Evolutionary conservation across 2,797 vertebrate genomes (phyloP).

Genomic region (Cyprinodon diabolis): DNA sequence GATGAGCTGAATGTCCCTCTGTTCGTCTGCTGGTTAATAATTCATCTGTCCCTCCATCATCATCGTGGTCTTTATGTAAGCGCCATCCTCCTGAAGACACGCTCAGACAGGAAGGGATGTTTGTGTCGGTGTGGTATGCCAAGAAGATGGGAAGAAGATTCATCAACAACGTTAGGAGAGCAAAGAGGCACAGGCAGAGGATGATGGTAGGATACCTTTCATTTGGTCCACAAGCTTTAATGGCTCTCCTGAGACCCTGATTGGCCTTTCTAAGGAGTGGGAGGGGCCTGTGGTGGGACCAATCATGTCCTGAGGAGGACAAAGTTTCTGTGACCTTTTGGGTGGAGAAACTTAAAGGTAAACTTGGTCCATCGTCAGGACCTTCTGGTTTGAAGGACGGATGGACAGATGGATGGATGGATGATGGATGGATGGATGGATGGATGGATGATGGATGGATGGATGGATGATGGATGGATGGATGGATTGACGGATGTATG

Average conservation of each 20-base stretch:
- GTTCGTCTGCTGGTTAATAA: constrained; percentile 27
- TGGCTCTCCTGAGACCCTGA: constrained; percentile 3
- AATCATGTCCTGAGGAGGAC: background rate
- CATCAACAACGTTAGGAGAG: constrained; percentile 74
- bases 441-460: too few relatives aligned
- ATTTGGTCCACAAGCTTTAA: background rate
- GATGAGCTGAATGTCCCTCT: background rate
- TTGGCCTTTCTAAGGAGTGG: constrained; percentile 21
- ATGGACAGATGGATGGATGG: too few relatives aligned
- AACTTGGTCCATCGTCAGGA: background rate
- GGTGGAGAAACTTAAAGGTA: background rate
- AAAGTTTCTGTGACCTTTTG: background rate
- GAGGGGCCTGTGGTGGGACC: background rate
- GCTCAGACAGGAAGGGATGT: constrained; percentile 65
- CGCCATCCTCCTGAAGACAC: constrained; percentile 12
- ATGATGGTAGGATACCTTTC: constrained; percentile 66
- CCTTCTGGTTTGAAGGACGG: background rate
- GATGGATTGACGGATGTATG: too few relatives aligned
- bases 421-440: too few relatives aligned
- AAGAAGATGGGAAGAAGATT: constrained; percentile 77
- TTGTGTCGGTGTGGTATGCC: constrained; percentile 83
- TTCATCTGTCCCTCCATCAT: constrained; percentile 44
- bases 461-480: too few relatives aligned
- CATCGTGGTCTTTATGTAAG: constrained; percentile 59
- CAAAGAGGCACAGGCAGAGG: constrained; percentile 69